Base-by-base conservation (phyloP, 2,113 vertebrate species). In the Eolophus roseicapilla region DNA sequence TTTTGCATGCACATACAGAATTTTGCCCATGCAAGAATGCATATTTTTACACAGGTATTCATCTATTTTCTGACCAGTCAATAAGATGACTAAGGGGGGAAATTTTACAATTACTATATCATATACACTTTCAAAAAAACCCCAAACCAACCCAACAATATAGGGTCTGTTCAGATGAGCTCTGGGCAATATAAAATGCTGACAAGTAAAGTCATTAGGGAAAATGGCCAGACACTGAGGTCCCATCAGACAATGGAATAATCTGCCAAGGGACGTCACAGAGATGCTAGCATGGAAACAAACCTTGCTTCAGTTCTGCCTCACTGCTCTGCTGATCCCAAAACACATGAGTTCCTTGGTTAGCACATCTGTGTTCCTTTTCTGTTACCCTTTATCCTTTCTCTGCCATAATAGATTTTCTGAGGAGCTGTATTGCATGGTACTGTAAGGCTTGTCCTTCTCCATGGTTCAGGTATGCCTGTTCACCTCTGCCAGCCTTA, bases 1-100 rank as follows among this genome's bases (percentile, higher is more conserved):
- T 87, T 93, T 91, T 94, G 88, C 92, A 93, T 85, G 92, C 81
- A 95, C 63, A 28, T 39, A 53, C 10, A 31, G 41, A 93, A 62
- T 69, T 88, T 46, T 71, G 20, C 70, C 92, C 59, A 82, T 91
- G 91, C 74, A 94, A 93, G 77, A 93, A 94, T 94, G 93, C 44
- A 41, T 67, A 69, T 86, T 29, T 76, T 96, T 95, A 74, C 62
- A 79, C 31, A 77, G 37, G 14, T 73, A 47, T 79, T 65, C 37
- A 69, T 64, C 95, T 97, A 79, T 95, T 96, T 97, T 94, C 93
- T 96, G 95, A 94, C 92, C 64, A 90, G 64, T 62, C 3, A 1
- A 59, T 84, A 67, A 77, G 95, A 94, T 96, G 83, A 94, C 95
- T 94, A 96, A 94, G 91, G 96, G 96, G 91, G 96, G 93, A 96